phyloP scores from a whole-genome alignment of 2,113 vertebrate genomes.

The Otolemur garnettii region DNA sequence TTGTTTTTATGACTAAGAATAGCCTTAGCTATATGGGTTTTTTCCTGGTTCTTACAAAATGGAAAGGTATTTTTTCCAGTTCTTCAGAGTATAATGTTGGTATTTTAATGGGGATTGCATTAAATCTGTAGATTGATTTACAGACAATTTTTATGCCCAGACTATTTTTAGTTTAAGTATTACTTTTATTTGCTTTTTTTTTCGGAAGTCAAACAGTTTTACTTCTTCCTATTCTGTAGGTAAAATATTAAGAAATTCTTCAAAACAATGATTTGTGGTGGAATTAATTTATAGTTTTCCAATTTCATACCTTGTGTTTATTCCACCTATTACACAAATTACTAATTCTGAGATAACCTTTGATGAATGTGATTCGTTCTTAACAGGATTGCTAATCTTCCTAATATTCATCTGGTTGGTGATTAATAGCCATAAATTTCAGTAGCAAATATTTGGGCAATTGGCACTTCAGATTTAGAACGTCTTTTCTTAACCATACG shows the following conservation, averaged over 20 bases:
- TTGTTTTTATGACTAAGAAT: no score
- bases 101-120: no score
- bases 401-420: not conserved
- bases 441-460: not conserved
- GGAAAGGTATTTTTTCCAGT: no score
- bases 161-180: not conserved
- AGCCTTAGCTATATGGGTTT: no score
- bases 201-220: not conserved
- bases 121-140: no score
- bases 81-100: no score
- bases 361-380: conserved; percentile 1
- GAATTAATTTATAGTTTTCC: conserved; percentile 16
- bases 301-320: not conserved
- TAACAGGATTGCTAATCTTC: not conserved
- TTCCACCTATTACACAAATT: not conserved
- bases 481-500: conserved; percentile 9
- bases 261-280: not conserved
- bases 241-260: not conserved
- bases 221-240: not conserved
- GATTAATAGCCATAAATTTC: not conserved
- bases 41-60: no score
- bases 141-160: not conserved
- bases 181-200: conserved; percentile 45
- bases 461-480: not conserved
- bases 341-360: conserved; percentile 5